These are phyloP conservation scores for Halocaridina rubra DNA, from an alignment of 2,888 invertebrate genomes.

Conservation along the genomic window DNA sequence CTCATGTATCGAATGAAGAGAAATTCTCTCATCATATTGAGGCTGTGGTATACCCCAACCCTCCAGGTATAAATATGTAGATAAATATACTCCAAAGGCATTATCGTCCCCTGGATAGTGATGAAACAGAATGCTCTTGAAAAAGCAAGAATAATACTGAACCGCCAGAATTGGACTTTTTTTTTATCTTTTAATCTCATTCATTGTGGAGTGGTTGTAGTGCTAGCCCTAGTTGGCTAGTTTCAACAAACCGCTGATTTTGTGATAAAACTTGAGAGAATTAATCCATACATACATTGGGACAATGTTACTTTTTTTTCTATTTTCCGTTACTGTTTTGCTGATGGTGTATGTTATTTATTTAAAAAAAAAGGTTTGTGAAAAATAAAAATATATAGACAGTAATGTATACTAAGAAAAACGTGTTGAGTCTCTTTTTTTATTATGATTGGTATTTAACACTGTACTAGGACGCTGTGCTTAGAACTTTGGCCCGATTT, in stretches of 20 bases:
- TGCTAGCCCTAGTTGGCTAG: neutral
- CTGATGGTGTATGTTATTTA: neutral
- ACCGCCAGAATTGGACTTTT: neutral
- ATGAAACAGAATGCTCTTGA: neutral
- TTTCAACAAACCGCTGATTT: constrained; percentile 5
- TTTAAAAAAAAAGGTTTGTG: neutral
- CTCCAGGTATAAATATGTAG: no score
- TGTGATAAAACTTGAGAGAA: constrained; percentile 19
- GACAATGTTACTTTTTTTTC: no score
- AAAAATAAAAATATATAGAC: neutral
- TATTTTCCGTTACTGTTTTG: neutral
- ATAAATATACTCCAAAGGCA: neutral
- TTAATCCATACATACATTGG: no score
- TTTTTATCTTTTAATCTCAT: neutral
- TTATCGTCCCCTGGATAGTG: no score
- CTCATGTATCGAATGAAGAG: no score
- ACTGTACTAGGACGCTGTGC: neutral
- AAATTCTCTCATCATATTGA: neutral
- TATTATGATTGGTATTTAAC: neutral
- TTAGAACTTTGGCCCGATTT: no score
- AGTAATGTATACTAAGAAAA: neutral
- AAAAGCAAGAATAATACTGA: neutral
- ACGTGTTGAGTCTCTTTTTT: no score
- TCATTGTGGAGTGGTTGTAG: neutral
- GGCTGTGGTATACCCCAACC: neutral